These are phyloP conservation scores for Albula goreensis DNA, from an alignment of 2,113 vertebrate genomes.

Conservation along the genomic window DNA sequence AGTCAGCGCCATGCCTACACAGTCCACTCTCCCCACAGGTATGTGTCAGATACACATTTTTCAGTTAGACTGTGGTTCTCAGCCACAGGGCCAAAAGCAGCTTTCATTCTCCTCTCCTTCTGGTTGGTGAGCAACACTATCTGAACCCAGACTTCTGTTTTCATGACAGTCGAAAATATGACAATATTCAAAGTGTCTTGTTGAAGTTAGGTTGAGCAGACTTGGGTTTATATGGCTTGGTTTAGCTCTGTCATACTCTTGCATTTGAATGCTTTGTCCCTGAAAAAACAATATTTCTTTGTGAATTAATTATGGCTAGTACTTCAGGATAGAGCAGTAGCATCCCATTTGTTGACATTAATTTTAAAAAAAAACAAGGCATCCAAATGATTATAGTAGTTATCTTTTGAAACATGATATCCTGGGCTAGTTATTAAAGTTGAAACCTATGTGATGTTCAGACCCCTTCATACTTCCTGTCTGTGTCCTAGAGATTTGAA, in stretches of 20 bases:
- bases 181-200: too few relatives aligned
- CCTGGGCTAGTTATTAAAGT: neutral
- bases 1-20: constrained; percentile 90
- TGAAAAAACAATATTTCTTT: neutral
- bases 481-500: neutral
- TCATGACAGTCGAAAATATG: too few relatives aligned
- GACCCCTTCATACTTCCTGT: neutral
- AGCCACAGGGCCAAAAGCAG: neutral
- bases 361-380: neutral
- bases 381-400: neutral
- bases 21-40: constrained; percentile 90
- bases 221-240: too few relatives aligned
- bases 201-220: too few relatives aligned
- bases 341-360: neutral
- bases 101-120: neutral
- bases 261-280: neutral
- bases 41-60: neutral
- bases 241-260: too few relatives aligned
- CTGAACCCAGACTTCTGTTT: neutral
- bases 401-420: neutral
- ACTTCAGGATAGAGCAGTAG: neutral
- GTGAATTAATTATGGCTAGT: too few relatives aligned
- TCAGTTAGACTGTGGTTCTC: neutral
- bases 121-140: neutral
- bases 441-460: neutral